Evolutionary conservation across 2,797 vertebrate genomes (phyloP).

Genomic region (Phylloscopus collybita): DNA sequence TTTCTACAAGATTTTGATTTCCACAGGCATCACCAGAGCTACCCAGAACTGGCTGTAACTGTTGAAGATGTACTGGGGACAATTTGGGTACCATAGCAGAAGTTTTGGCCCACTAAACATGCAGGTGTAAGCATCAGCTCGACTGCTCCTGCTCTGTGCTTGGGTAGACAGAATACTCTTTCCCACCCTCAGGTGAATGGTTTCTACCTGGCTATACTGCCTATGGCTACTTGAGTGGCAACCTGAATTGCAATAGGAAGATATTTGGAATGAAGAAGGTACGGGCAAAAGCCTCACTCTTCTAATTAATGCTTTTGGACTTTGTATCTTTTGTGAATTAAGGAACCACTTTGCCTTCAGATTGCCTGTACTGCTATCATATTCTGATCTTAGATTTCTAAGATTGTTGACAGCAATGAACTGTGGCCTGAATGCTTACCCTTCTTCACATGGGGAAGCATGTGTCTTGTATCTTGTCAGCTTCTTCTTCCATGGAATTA

Average conservation of each 20-base stretch:
- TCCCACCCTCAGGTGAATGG: background rate
- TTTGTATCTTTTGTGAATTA: background rate
- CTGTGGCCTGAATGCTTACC: background rate
- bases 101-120: background rate
- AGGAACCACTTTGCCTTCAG: background rate
- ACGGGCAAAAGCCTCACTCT: background rate
- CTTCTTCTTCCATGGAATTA: background rate
- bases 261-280: background rate
- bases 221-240: background rate
- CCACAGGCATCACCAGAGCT: background rate
- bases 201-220: background rate
- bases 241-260: background rate
- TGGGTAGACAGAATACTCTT: background rate
- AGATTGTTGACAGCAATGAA: background rate
- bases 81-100: background rate
- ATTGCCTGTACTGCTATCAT: background rate
- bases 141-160: background rate
- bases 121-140: background rate
- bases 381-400: background rate
- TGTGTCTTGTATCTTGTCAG: background rate
- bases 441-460: background rate
- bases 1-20: background rate
- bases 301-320: background rate
- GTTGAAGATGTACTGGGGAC: background rate
- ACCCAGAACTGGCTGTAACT: background rate